Percentiles rank a stretch among this genome's conserved stretches.
Evolutionary conservation across 1,140 invertebrate species (phyloP).

Genomic region (Lasioglossum albipes): DNA sequence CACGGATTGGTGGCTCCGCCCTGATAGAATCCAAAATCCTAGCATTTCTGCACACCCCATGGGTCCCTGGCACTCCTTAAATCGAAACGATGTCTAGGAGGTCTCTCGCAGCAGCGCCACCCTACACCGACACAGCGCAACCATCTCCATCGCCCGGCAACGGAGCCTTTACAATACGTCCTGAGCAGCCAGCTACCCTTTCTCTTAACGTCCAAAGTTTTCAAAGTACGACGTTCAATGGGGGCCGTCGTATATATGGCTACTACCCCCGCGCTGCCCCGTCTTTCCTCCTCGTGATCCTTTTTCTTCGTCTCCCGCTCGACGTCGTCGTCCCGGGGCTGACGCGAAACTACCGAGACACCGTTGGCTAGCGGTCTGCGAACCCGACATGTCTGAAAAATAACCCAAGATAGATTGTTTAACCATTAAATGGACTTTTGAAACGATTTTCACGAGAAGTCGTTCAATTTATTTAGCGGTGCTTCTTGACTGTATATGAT

Average conservation of each 20-base stretch:
- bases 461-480: neutral
- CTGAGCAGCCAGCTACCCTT: constrained; percentile 76
- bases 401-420: constrained; percentile 47
- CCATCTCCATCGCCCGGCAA: constrained; percentile 57
- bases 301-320: constrained; percentile 51
- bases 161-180: constrained; percentile 77
- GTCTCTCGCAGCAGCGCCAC: constrained; percentile 45
- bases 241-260: constrained; percentile 69
- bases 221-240: constrained; percentile 78
- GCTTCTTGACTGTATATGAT: too few species aligned
- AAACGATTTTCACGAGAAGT: too few species aligned
- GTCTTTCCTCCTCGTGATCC: constrained; percentile 40
- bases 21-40: constrained; percentile 65
- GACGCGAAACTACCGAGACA: constrained; percentile 61
- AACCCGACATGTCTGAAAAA: constrained; percentile 46
- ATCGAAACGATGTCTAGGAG: constrained; percentile 68
- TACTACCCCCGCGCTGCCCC: constrained; percentile 36
- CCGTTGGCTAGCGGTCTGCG: constrained; percentile 31
- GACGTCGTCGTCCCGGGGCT: constrained; percentile 53
- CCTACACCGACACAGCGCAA: constrained; percentile 31
- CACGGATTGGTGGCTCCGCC: neutral
- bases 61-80: constrained; percentile 64
- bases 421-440: neutral
- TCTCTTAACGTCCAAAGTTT: constrained; percentile 79
- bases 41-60: constrained; percentile 39